Evolutionary conservation across 2,797 vertebrate species (phyloP), one percentile per base, ranked within the genome.

Genomic region (Pangasius macronema): DNA sequence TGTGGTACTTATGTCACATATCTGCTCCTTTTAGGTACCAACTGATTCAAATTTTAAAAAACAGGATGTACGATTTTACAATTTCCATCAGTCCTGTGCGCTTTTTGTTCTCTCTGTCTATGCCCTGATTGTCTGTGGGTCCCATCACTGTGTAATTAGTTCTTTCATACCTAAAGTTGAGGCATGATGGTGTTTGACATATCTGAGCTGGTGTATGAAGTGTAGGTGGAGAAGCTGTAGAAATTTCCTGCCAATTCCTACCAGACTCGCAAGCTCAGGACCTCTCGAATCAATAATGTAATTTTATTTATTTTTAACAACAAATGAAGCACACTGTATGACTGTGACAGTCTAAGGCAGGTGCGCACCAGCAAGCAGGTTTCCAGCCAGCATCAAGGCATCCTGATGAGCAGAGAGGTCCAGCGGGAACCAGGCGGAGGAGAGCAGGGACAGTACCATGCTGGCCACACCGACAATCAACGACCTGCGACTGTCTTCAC

Each of bases 331-430:
- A 73, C 3, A 73, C 8, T 39, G 6, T 16, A 82, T 24, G 39
- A 82, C 0, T 13, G 42, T 65, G 27, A 82, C 1, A 6, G n/a
- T 3, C 3, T 46, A 33, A 51, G n/a, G n/a, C n/a, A 83, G 22
- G 49, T 46, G 77, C 77, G 2, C 91, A 99, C 99, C 98, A 91
- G 99, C 96, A 18, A 99, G 95, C 91, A 99, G 94, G 92, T 99
- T 99, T 88, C 98, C 98, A 65, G 95, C 96, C 77, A 99, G 94
- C 90, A 99, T 89, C 85, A 99, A 94, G 82, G 98, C 97, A 79
- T 99, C 97, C 89, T 99, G 99, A 91, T 99, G 99, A 46, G 98
- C 97, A 18, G 98, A 96, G 46, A 99, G 97, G 90, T 99, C 98
- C 87, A 99, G 92, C 0, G 98, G 99, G 91, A 99, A 99, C 97